Base-by-base conservation (phyloP, 2,888 invertebrate species). In the Heliconius sara region DNA sequence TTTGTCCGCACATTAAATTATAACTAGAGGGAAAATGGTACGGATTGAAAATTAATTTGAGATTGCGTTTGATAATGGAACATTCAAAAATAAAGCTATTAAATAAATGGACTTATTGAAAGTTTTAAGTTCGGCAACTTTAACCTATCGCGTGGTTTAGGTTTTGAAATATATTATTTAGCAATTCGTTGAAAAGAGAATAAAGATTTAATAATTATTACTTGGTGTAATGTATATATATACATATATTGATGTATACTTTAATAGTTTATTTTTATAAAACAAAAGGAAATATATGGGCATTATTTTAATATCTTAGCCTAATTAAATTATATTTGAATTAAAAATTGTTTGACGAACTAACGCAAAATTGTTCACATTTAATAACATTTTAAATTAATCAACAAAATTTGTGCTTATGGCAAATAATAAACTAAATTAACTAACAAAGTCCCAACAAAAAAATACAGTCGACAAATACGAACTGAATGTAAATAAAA, bases 1-100 rank as follows among this genome's bases (percentile, higher is more conserved):
- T 90, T 91, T 91, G 91, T 91, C 91, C 91, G 90, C 89, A 89
- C 91, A 92, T 94, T 93, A 92, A 94, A 94, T 93, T 92, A 92
- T 91, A 91, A 92, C 89, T 86, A 86, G 88, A 88, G 90, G 90
- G 89, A 89, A 89, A 91, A 90, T 85, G 86, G 88, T 84, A 88
- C 86, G 86, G 87, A 91, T 90, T 90, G 88, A 90, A 92, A 90
- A 92, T 91, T 88, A 91, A 91, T 91, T 91, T 89, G 84, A 85
- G 84, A 86, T 86, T 86, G 85, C 83, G 85, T 87, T 86, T 82
- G 83, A 86, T 85, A 88, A 81, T 80, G 60, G 80, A 81, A 79
- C 77, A 86, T 86, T 83, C 82, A 83, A 82, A 83, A 82, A 83
- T 85, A 85, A 85, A 85, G 78, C 83, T 83, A 84, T 85, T 84